A percentile compares a stretch with the other conserved stretches of the same genome.
phyloP scores from a whole-genome alignment of 1,140 invertebrate genomes.

The Cheumatopsyche charites region DNA sequence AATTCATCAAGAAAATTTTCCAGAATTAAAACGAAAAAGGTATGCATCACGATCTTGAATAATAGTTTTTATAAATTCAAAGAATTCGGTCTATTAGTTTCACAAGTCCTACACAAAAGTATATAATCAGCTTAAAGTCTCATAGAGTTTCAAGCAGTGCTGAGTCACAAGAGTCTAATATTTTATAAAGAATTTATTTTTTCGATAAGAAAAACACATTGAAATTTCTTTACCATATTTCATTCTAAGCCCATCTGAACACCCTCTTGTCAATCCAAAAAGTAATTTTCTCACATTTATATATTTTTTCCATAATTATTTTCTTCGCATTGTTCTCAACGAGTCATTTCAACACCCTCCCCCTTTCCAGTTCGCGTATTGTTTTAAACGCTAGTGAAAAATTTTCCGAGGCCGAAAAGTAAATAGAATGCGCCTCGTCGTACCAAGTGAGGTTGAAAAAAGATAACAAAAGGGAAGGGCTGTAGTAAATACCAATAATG shows the following conservation, averaged over 20 bases:
- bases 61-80: too few relatives aligned
- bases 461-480: slow-evolving; percentile 40
- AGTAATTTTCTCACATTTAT: not conserved
- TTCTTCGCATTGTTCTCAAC: not conserved
- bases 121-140: too few relatives aligned
- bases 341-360: not conserved
- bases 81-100: too few relatives aligned
- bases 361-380: slow-evolving; percentile 13
- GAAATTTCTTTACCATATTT: not conserved
- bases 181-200: too few relatives aligned
- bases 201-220: too few relatives aligned
- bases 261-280: slow-evolving; percentile 1
- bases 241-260: not conserved
- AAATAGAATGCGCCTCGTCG: slow-evolving; percentile 33
- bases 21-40: too few relatives aligned
- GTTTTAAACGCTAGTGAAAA: slow-evolving; percentile 25
- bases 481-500: slow-evolving; percentile 38
- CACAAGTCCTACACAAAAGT: too few relatives aligned
- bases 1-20: too few relatives aligned
- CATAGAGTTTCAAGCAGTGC: too few relatives aligned
- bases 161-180: too few relatives aligned
- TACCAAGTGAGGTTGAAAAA: slow-evolving; percentile 42
- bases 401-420: slow-evolving; percentile 15
- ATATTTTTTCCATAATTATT: slow-evolving; percentile 2
- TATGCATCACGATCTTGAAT: too few relatives aligned